Conservation (phyloP, 2,113 vertebrate species). For the Thalassarche chlororhynchos region DNA sequence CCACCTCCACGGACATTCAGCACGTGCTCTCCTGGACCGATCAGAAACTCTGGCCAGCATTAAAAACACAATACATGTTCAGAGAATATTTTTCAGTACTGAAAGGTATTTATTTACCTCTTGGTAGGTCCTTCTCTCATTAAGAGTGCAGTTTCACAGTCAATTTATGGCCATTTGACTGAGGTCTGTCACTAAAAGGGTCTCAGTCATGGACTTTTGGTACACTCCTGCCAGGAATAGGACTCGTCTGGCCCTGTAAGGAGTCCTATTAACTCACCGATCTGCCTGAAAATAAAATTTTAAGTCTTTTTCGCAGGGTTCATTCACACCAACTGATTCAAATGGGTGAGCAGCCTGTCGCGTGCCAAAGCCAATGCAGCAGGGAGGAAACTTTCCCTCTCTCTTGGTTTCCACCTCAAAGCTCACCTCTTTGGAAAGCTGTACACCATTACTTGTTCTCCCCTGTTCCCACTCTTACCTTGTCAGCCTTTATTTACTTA, state of each 20-base stretch:
- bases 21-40: neutral
- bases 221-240: neutral
- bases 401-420: neutral
- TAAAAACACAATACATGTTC: neutral
- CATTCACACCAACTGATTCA: neutral
- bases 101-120: neutral
- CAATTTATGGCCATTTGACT: neutral
- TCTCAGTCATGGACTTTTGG: neutral
- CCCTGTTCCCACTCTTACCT: neutral
- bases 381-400: neutral
- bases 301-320: neutral
- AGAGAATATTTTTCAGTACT: neutral
- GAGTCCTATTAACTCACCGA: neutral
- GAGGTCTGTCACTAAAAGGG: neutral
- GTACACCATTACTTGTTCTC: neutral
- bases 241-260: neutral
- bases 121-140: neutral
- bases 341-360: accelerated
- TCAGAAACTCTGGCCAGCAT: neutral
- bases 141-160: neutral
- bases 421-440: neutral
- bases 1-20: neutral
- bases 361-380: neutral
- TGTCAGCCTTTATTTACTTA: neutral
- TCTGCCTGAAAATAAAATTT: neutral